Percentiles rank a stretch among this genome's conserved stretches.
Evolutionary conservation across 2,797 vertebrate species (phyloP).

Genomic region (Anguilla obscura): DNA sequence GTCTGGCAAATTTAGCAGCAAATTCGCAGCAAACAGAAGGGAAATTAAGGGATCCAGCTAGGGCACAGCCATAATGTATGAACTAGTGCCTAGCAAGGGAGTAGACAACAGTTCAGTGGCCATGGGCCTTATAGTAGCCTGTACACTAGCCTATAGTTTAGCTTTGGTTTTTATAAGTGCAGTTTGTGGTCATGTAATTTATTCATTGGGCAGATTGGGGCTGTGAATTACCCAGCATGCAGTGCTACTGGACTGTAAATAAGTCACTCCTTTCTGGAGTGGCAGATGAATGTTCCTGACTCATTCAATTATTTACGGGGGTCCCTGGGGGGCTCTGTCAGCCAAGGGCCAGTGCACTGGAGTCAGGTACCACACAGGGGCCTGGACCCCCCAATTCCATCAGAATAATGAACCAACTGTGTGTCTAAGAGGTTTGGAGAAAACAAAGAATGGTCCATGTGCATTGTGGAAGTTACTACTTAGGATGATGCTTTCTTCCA

Average conservation of each 20-base stretch:
- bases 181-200: slow-evolving; percentile 3
- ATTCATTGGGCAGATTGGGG: background rate
- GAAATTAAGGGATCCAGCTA: background rate
- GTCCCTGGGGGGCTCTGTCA: background rate
- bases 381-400: slow-evolving; percentile 23
- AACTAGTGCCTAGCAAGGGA: background rate
- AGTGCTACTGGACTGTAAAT: background rate
- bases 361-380: slow-evolving; percentile 35
- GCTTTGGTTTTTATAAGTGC: background rate
- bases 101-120: background rate
- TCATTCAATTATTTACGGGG: slow-evolving; percentile 26
- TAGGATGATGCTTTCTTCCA: background rate
- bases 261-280: background rate
- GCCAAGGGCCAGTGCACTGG: background rate
- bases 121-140: background rate
- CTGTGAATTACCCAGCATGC: slow-evolving; percentile 11
- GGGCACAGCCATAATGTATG: background rate
- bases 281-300: background rate
- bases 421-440: slow-evolving; percentile 23
- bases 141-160: background rate
- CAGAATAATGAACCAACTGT: slow-evolving; percentile 41
- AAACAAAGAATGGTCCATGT: background rate
- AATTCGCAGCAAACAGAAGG: background rate
- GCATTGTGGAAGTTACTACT: slow-evolving; percentile 12
- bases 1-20: background rate